phyloP scores from a whole-genome alignment of 2,113 vertebrate genomes.

The Anarrhichthys ocellatus region DNA sequence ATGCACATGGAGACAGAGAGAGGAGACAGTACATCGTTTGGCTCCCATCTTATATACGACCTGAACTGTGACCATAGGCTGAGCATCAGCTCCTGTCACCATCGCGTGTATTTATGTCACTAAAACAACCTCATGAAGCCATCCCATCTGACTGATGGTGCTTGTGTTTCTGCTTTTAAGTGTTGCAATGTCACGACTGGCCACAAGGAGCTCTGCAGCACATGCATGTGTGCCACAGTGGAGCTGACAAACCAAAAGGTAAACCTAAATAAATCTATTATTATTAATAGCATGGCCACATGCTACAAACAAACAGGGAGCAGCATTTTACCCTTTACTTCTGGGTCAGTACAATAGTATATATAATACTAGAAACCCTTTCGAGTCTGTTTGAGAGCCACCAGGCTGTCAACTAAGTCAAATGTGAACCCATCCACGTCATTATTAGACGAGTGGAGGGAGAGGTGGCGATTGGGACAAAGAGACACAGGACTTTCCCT shows the following conservation, averaged over 20 bases:
- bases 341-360: too few relatives aligned
- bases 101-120: not conserved
- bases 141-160: not conserved
- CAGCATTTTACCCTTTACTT: too few relatives aligned
- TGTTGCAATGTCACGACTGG: not conserved
- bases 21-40: not conserved
- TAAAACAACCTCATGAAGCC: not conserved
- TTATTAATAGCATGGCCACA: too few relatives aligned
- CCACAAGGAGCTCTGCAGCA: conserved; percentile 22
- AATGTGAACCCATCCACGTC: too few relatives aligned
- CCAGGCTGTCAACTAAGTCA: too few relatives aligned
- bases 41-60: not conserved
- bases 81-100: not conserved
- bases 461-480: too few relatives aligned
- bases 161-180: not conserved
- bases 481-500: too few relatives aligned
- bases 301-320: too few relatives aligned
- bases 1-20: not conserved
- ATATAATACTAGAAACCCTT: too few relatives aligned
- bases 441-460: too few relatives aligned
- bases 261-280: not conserved
- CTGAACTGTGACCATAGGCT: not conserved
- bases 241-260: not conserved
- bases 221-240: not conserved
- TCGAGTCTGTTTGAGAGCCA: too few relatives aligned